phyloP scores from a whole-genome alignment of 2,888 invertebrate species.

The Cerceris rybyensis region DNA sequence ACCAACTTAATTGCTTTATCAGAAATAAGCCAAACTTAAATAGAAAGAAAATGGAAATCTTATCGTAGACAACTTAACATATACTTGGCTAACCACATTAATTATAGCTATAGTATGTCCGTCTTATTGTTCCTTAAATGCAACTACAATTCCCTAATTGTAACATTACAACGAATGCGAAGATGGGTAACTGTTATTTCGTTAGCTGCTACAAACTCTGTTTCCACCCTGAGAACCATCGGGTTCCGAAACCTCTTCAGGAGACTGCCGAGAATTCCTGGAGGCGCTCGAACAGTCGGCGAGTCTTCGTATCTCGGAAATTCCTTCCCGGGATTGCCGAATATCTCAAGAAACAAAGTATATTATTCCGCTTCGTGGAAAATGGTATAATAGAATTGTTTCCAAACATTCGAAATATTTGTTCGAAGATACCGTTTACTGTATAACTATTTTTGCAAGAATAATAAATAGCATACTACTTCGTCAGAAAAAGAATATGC shows the following conservation, averaged over 20 bases:
- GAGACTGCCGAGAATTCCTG: slow-evolving; percentile 23
- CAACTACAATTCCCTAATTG: background rate
- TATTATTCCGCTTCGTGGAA: slow-evolving; percentile 13
- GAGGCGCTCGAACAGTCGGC: slow-evolving; percentile 17
- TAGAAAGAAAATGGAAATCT: too few species aligned
- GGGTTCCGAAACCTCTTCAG: slow-evolving; percentile 1
- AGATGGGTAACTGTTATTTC: slow-evolving; percentile 7
- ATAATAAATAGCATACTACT: background rate
- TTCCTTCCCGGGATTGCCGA: slow-evolving; percentile 32
- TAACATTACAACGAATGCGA: background rate
- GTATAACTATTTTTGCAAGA: background rate
- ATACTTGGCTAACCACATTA: too few species aligned
- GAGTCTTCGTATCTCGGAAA: slow-evolving; percentile 12
- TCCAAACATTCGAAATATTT: slow-evolving; percentile 20
- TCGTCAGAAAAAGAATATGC: background rate
- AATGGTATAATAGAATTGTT: slow-evolving; percentile 1
- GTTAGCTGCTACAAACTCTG: slow-evolving; percentile 1
- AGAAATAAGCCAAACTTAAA: too few species aligned
- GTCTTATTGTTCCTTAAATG: background rate
- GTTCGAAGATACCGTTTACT: background rate
- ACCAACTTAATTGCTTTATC: too few species aligned
- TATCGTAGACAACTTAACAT: too few species aligned
- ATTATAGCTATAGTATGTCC: background rate
- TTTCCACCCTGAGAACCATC: background rate
- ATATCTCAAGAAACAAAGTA: slow-evolving; percentile 37